phyloP scores from a whole-genome alignment of 2,797 vertebrate genomes.

The Eulemur mongoz region DNA sequence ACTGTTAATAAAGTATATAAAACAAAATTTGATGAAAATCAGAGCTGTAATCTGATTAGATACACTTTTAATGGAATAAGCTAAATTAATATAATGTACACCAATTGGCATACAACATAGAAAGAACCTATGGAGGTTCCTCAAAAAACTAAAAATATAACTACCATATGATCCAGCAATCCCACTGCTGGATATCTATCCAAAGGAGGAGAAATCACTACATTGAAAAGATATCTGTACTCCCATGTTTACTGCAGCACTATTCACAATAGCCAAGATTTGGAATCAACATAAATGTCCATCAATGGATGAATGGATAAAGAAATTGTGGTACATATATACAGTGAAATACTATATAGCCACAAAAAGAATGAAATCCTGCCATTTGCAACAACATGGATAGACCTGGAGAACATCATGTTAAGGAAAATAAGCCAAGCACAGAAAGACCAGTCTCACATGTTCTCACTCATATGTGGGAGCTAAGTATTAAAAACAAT shows the following conservation, averaged over 20 bases:
- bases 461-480: no score
- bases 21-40: conserved; percentile 51
- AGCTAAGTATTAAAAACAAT: background rate
- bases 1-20: background rate
- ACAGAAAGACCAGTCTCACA: background rate
- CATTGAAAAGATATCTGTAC: no score
- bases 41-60: background rate
- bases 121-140: background rate
- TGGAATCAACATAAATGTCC: no score
- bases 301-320: no score
- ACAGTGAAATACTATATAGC: no score
- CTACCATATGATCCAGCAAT: no score
- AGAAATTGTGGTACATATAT: no score
- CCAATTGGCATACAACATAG: background rate
- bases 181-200: no score
- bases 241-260: no score
- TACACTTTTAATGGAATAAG: background rate
- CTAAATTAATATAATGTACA: background rate
- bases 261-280: no score
- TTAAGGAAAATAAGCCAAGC: background rate
- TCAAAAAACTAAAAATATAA: no score
- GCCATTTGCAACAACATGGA: background rate
- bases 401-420: background rate
- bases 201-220: no score
- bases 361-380: background rate